phyloP scores from a whole-genome alignment of 2,797 vertebrate species.

The Carcharodon carcharias region DNA sequence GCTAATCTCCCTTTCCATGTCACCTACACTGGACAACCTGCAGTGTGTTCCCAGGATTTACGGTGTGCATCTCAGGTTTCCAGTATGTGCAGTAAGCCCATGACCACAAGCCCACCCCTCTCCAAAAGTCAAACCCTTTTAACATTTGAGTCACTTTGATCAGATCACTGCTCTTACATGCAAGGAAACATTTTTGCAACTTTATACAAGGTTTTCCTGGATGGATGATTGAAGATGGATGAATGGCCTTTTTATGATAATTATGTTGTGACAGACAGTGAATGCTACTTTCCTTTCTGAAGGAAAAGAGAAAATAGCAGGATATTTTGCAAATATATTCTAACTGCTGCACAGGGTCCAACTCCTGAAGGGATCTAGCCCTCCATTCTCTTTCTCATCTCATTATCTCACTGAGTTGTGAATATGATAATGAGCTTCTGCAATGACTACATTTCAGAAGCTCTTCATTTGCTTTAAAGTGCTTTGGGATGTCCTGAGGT shows the following conservation, averaged over 20 bases:
- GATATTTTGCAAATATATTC: neutral
- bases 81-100: neutral
- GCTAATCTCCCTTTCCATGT: neutral
- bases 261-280: neutral
- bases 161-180: neutral
- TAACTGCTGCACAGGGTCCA: neutral
- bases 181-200: neutral
- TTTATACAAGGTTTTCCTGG: neutral
- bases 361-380: neutral
- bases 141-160: too few relatives aligned
- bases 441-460: neutral
- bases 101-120: neutral
- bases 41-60: neutral
- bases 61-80: neutral
- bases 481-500: neutral
- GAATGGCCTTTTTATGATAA: neutral
- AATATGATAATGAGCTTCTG: neutral
- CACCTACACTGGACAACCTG: neutral
- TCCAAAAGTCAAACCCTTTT: neutral
- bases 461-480: neutral
- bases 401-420: neutral
- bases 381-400: neutral
- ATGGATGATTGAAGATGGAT: neutral
- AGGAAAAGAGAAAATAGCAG: neutral
- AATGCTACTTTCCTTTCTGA: neutral